Percentiles rank a stretch among this genome's conserved stretches.
These are phyloP conservation scores for Coryphaenoides rupestris DNA, from an alignment of 2,113 vertebrate species.

Conservation along the genomic window DNA sequence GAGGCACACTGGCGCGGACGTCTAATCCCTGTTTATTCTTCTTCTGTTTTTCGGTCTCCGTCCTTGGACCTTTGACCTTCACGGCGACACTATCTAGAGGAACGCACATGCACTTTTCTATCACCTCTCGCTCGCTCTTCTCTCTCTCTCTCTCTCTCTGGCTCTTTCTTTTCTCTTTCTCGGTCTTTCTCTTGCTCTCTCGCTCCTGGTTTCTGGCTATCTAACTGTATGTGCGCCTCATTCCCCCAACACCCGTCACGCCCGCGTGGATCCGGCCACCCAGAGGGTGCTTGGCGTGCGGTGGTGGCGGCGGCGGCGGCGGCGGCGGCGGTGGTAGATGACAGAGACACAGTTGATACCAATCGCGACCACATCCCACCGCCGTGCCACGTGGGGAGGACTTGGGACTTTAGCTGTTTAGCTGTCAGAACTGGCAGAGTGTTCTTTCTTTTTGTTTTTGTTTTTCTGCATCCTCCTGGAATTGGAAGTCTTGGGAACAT, in stretches of 20 bases:
- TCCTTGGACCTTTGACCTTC: slow-evolving; percentile 3
- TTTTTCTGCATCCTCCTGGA: slow-evolving; percentile 21
- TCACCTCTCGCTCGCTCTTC: not conserved
- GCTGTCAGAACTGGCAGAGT: slow-evolving; percentile 2
- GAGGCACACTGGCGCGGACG: slow-evolving; percentile 12
- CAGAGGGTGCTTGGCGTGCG: slow-evolving; percentile 13
- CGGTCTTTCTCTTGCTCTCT: slow-evolving; percentile 1
- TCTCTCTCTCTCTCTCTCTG: slow-evolving; percentile 3
- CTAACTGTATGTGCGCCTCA: no score
- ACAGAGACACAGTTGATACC: no score
- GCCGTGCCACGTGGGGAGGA: no score
- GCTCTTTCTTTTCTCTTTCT: slow-evolving; percentile 7
- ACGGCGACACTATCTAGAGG: no score
- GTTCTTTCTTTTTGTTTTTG: no score
- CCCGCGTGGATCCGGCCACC: slow-evolving; percentile 11
- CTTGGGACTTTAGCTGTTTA: not conserved
- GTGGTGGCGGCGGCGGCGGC: no score
- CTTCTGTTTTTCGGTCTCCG: not conserved
- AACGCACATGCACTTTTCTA: not conserved
- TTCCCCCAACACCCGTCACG: no score
- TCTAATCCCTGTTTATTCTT: no score
- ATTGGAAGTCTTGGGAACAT: slow-evolving; percentile 19
- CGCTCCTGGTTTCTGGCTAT: no score
- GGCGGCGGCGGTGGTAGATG: no score
- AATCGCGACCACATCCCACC: no score